These are phyloP conservation scores for Drosophila robusta DNA, from an alignment of 2,888 invertebrate species.

Conservation along the genomic window DNA sequence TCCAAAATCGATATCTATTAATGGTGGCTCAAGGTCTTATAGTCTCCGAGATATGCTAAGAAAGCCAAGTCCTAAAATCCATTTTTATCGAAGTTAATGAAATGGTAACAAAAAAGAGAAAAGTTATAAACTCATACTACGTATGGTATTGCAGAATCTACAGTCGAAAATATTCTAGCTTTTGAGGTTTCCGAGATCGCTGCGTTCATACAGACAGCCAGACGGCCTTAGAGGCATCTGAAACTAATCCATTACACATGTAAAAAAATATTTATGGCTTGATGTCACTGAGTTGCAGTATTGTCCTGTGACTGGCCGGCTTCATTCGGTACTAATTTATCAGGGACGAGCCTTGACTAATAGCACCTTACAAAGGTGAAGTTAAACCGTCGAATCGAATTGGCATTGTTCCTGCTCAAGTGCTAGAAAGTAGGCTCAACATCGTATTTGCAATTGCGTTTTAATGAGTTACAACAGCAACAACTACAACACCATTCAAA, in stretches of 20 bases:
- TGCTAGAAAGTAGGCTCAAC: slow-evolving; percentile 49
- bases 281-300: slow-evolving; percentile 41
- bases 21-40: no score
- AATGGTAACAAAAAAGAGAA: no score
- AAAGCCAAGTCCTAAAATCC: no score
- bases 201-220: no score
- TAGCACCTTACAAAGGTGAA: slow-evolving; percentile 6
- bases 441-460: slow-evolving; percentile 50
- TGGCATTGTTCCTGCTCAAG: slow-evolving; percentile 29
- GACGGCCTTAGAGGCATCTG: no score
- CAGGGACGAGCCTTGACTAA: slow-evolving; percentile 14
- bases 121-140: no score
- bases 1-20: no score
- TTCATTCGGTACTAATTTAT: slow-evolving; percentile 1
- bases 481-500: slow-evolving; percentile 9
- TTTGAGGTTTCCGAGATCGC: no score
- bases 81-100: no score
- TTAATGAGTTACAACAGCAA: slow-evolving; percentile 38
- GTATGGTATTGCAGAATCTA: no score
- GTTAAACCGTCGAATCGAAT: neutral
- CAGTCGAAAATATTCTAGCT: no score
- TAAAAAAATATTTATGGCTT: slow-evolving; percentile 61
- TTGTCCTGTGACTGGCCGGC: slow-evolving; percentile 5
- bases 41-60: no score
- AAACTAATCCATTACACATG: slow-evolving; percentile 3